Evolutionary conservation across 2,113 vertebrate genomes (phyloP), one percentile per base, ranked within the genome.

Genomic region (Uropsilus gracilis): DNA sequence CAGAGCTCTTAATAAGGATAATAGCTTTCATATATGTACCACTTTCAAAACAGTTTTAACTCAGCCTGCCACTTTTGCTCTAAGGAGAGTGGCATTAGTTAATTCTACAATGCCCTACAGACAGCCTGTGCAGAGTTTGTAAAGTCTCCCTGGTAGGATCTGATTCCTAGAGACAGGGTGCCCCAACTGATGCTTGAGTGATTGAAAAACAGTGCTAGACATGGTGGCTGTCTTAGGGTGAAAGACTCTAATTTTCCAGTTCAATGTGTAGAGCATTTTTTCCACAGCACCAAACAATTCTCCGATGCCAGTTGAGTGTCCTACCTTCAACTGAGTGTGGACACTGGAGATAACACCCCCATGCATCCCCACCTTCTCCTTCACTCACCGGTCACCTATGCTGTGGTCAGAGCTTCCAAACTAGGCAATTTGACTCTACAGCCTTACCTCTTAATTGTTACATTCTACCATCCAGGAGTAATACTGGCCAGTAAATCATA

Each of bases 1-100:
- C 42, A 87, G 3, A 94, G 71, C 48, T 86, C 55, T 94, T 94
- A 76, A 92, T 94, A 91, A 93, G 87, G 89, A 77, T 91, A 93
- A 88, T 93, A 86, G 55, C 84, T 87, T 61, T 73, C 89, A 28
- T 78, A 53, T 61, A 75, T 24, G 17, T 17, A 80, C 30, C 55
- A 46, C 66, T 80, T 37, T 55, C 59, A 72, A 77, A 66, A 89
- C 30, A 34, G 78, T 39, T 76, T 92, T 89, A 50, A 44, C 13
- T 68, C 78, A 50, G 0, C 71, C 37, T 37, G 59, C 34, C 87
- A 18, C 86, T 89, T 89, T 69, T 91, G 78, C 24, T 82, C 32
- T 50, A 8, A 80, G 82, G 34, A 50, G 46, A 44, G 68, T 68
- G 50, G 44, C 28, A 30, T 68, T 68, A 85, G 82, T 8, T 53